Conservation (phyloP, 2,113 vertebrate species). For the Phyllopteryx taeniolatus region DNA sequence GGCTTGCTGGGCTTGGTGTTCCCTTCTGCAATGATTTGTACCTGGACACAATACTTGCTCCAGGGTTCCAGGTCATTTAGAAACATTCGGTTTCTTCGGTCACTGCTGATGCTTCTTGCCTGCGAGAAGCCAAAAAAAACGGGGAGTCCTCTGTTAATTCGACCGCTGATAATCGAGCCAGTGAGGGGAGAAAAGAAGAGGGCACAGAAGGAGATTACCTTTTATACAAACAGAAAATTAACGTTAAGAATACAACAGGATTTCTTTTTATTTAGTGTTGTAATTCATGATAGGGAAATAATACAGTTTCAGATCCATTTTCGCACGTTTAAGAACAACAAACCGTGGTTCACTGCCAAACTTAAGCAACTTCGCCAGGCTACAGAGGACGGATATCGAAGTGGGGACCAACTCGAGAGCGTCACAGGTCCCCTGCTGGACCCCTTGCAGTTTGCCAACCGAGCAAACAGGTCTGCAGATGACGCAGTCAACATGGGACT, state of each 20-base stretch:
- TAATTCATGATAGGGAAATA: not conserved
- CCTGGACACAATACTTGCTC: constrained; percentile 65
- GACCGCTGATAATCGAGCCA: not conserved
- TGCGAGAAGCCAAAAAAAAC: constrained; percentile 22
- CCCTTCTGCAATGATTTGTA: constrained; percentile 18
- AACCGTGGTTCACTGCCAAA: too few species aligned
- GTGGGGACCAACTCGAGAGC: too few species aligned
- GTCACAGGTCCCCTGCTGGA: too few species aligned
- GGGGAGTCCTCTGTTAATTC: not conserved
- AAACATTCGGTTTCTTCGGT: constrained; percentile 20
- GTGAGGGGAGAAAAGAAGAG: not conserved
- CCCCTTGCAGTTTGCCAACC: too few species aligned
- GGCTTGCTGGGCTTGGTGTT: not conserved
- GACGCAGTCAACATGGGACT: too few species aligned
- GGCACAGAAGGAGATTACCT: not conserved
- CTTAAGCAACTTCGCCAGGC: too few species aligned
- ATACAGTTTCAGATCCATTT: not conserved
- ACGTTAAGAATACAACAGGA: not conserved
- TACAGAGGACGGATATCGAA: too few species aligned
- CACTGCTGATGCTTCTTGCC: not conserved
- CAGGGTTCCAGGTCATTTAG: constrained; percentile 38
- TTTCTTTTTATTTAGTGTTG: not conserved
- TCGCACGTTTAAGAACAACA: too few species aligned
- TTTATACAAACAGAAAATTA: not conserved
- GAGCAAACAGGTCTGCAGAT: too few species aligned